Conservation (phyloP, 2,797 vertebrate genomes). For the Mycteria americana region DNA sequence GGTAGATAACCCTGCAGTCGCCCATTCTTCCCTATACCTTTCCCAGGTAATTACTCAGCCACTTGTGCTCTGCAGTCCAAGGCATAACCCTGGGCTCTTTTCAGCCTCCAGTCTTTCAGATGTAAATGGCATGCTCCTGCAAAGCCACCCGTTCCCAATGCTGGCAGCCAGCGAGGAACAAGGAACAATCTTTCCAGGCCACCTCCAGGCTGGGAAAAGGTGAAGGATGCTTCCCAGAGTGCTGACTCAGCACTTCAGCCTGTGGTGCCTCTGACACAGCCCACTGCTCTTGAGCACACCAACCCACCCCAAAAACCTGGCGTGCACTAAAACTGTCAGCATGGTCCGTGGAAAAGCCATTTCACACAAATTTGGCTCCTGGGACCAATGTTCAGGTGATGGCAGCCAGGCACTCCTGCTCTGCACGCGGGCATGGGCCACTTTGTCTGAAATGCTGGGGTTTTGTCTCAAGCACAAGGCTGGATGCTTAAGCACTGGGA, state of each 20-base stretch:
- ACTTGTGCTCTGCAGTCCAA: not conserved
- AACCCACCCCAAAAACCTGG: accelerated
- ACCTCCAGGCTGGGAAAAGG: not conserved
- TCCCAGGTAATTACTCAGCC: not conserved
- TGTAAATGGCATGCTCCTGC: not conserved
- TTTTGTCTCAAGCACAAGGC: not conserved
- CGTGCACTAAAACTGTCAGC: accelerated
- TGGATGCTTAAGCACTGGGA: not conserved
- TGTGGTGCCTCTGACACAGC: not conserved
- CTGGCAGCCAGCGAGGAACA: not conserved
- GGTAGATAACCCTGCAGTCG: not conserved
- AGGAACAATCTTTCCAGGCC: not conserved
- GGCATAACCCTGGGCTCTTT: not conserved
- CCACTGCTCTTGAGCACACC: not conserved
- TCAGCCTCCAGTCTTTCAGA: not conserved
- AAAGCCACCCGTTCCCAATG: not conserved
- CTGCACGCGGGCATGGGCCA: accelerated
- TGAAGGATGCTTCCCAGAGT: not conserved
- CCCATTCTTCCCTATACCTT: not conserved
- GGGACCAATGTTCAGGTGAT: accelerated
- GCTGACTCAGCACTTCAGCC: not conserved
- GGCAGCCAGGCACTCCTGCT: not conserved
- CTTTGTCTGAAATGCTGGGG: not conserved
- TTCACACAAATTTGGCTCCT: not conserved
- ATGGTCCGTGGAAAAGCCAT: not conserved